phyloP scores from a whole-genome alignment of 2,797 vertebrate species.

The Enteromius anoplus region DNA sequence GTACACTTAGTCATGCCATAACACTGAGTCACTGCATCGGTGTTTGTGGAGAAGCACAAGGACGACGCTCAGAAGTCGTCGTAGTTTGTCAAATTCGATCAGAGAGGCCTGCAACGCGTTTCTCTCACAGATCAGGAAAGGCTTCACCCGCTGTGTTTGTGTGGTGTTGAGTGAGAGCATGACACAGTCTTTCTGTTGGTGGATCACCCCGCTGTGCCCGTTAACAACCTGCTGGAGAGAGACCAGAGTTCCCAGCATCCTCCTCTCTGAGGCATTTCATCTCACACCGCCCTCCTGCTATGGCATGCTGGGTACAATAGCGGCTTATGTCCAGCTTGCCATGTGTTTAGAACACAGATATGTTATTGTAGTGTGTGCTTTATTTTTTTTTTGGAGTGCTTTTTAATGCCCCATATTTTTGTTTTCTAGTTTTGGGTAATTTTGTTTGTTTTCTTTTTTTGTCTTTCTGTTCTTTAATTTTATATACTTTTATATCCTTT shows the following conservation, averaged over 20 bases:
- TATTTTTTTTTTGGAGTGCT: neutral
- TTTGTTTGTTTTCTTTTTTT: neutral
- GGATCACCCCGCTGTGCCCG: slow-evolving; percentile 26
- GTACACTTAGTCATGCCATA: slow-evolving; percentile 41
- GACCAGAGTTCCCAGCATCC: slow-evolving; percentile 37
- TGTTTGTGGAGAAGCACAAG: slow-evolving; percentile 14
- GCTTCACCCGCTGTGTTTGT: slow-evolving; percentile 34
- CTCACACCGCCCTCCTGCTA: neutral
- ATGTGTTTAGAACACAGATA: neutral
- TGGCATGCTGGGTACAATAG: slow-evolving; percentile 29
- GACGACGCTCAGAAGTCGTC: neutral
- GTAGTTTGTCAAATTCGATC: slow-evolving; percentile 9
- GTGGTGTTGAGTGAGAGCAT: slow-evolving; percentile 38
- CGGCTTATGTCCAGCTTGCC: neutral
- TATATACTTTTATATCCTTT: neutral
- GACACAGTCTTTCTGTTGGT: slow-evolving; percentile 31
- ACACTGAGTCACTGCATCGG: slow-evolving; percentile 30
- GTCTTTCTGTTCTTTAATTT: neutral
- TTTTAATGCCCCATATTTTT: neutral
- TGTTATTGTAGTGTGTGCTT: neutral
- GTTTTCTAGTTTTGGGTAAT: neutral
- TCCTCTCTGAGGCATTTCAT: slow-evolving; percentile 14
- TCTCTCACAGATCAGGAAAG: slow-evolving; percentile 32
- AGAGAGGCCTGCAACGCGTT: neutral
- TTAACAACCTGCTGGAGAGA: slow-evolving; percentile 37